Evolutionary conservation across 2,888 invertebrate genomes (phyloP).

Genomic region (Caenorhabditis auriculariae): DNA sequence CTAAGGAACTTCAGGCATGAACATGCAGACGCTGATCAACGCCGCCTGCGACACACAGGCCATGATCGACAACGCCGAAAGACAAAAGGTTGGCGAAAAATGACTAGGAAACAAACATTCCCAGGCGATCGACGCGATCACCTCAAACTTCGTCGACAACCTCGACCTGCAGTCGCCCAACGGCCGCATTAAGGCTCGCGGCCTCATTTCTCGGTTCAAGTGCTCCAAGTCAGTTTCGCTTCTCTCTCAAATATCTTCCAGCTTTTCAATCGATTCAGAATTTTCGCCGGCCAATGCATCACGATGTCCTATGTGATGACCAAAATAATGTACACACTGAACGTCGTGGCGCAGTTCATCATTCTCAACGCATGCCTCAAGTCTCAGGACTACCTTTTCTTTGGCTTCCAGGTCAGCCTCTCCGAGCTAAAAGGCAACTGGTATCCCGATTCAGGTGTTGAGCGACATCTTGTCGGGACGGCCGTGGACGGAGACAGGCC

Average conservation of each 20-base stretch:
- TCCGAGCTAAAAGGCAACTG: background rate
- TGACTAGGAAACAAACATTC: too few relatives aligned
- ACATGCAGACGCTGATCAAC: conserved; percentile 60
- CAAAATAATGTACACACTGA: conserved; percentile 54
- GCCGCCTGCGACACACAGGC: conserved; percentile 55
- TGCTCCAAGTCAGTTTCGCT: conserved; percentile 35
- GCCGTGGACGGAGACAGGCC: conserved; percentile 61
- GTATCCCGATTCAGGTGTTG: conserved; percentile 39
- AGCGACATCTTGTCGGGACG: conserved; percentile 53
- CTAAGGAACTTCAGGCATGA: conserved; percentile 41
- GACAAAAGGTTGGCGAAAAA: conserved; percentile 45
- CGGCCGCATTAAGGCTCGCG: conserved; percentile 20
- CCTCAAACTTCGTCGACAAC: conserved; percentile 52
- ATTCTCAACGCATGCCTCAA: conserved; percentile 59
- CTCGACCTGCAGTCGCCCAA: conserved; percentile 52
- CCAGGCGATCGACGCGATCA: conserved; percentile 51
- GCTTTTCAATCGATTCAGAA: too few relatives aligned
- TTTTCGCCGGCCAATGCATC: conserved; percentile 58
- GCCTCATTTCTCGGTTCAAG: conserved; percentile 48
- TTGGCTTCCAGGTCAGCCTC: conserved; percentile 55
- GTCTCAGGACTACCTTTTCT: conserved; percentile 52
- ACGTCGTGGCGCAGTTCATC: conserved; percentile 57
- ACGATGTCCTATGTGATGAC: conserved; percentile 50
- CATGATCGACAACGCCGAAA: conserved; percentile 51
- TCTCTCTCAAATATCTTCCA: background rate